Conservation (phyloP, 2,113 vertebrate species). For the Typhlomys cinereus region DNA sequence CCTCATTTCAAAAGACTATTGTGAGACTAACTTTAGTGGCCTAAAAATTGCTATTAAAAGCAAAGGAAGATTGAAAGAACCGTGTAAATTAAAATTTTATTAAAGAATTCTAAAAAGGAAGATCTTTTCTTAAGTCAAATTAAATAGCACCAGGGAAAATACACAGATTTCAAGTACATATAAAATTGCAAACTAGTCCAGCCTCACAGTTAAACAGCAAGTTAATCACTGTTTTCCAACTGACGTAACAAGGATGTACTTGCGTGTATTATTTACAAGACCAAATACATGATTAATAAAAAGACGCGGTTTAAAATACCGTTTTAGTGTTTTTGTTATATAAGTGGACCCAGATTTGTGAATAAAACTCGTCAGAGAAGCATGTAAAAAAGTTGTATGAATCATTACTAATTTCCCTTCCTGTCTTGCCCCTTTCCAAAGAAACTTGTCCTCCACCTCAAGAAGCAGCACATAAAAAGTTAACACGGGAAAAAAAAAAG, state of each 20-base stretch:
- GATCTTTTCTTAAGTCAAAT: slow-evolving; percentile 72
- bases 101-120: slow-evolving; percentile 72
- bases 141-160: slow-evolving; percentile 70
- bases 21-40: background rate
- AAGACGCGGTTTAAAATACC: slow-evolving; percentile 81
- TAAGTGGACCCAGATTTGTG: slow-evolving; percentile 84
- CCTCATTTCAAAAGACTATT: slow-evolving; percentile 71
- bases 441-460: slow-evolving; percentile 40
- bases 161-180: slow-evolving; percentile 70
- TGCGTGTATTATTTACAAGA: slow-evolving; percentile 86
- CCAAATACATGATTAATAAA: slow-evolving; percentile 85
- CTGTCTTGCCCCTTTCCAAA: slow-evolving; percentile 70
- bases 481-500: slow-evolving; percentile 37
- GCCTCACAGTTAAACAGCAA: slow-evolving; percentile 75
- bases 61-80: slow-evolving; percentile 1
- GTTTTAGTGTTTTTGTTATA: slow-evolving; percentile 83
- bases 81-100: slow-evolving; percentile 67
- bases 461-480: slow-evolving; percentile 63
- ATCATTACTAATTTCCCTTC: slow-evolving; percentile 83
- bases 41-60: slow-evolving; percentile 65
- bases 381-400: slow-evolving; percentile 80
- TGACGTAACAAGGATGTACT: slow-evolving; percentile 84
- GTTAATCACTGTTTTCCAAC: slow-evolving; percentile 75
- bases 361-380: slow-evolving; percentile 77
- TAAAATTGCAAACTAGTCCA: slow-evolving; percentile 72